A percentile compares a stretch with the other conserved stretches of the same genome.
These are phyloP conservation scores for Stictocephala bisonia DNA, from an alignment of 2,888 invertebrate genomes.

Conservation along the genomic window DNA sequence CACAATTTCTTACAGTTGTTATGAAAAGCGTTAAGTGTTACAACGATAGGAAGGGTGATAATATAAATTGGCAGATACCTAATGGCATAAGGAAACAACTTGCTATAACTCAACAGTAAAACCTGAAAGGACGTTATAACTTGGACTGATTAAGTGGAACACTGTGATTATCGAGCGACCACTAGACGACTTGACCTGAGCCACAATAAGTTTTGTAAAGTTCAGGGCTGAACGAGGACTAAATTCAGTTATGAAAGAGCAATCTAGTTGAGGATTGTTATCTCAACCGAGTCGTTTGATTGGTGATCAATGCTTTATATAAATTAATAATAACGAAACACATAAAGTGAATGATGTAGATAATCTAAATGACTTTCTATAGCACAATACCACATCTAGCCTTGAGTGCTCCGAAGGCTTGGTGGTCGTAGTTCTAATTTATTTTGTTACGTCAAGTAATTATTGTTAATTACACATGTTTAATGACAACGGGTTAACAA, in stretches of 20 bases:
- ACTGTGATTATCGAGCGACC: too few relatives aligned
- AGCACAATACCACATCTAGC: slow-evolving; percentile 26
- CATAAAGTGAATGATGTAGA: slow-evolving; percentile 21
- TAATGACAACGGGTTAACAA: not conserved
- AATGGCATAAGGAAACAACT: too few relatives aligned
- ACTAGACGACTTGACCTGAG: too few relatives aligned
- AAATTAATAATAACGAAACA: slow-evolving; percentile 37
- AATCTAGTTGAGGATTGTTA: slow-evolving; percentile 19
- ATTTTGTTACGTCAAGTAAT: slow-evolving; percentile 14
- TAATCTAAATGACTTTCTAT: slow-evolving; percentile 39
- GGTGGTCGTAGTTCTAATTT: slow-evolving; percentile 7
- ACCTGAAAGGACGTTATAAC: too few relatives aligned
- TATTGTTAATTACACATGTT: slow-evolving; percentile 30
- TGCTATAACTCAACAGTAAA: too few relatives aligned
- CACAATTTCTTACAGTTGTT: too few relatives aligned
- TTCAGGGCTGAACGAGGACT: slow-evolving; percentile 10
- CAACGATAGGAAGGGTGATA: too few relatives aligned
- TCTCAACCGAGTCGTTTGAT: not conserved
- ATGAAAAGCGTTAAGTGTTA: too few relatives aligned
- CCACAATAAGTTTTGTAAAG: too few relatives aligned
- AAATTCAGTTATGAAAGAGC: not conserved
- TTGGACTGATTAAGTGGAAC: too few relatives aligned
- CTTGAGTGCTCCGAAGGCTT: not conserved
- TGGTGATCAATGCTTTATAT: slow-evolving; percentile 20
- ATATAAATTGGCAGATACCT: too few relatives aligned